Percentiles rank a stretch among this genome's conserved stretches.
Evolutionary conservation across 2,797 vertebrate genomes (phyloP).

Genomic region (Hypotaenidia philippensis): DNA sequence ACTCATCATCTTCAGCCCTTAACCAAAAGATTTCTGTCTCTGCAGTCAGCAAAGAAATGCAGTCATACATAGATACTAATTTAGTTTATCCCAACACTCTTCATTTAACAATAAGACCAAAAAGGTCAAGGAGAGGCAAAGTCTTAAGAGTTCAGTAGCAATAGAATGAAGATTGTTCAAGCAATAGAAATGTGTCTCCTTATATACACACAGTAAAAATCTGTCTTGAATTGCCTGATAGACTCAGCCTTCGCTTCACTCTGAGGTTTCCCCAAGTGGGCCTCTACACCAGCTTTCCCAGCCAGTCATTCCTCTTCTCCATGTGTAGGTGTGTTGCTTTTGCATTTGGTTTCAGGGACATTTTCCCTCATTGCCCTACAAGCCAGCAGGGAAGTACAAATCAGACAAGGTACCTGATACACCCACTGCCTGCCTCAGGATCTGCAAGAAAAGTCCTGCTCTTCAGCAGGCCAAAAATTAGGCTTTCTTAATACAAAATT

Average conservation of each 20-base stretch:
- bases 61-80: background rate
- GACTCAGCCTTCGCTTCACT: background rate
- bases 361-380: background rate
- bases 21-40: background rate
- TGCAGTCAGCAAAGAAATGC: background rate
- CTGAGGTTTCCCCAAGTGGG: background rate
- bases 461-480: background rate
- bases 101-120: background rate
- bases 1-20: background rate
- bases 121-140: background rate
- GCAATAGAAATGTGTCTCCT: background rate
- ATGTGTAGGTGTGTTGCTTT: background rate
- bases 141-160: background rate
- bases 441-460: background rate
- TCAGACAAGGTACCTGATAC: background rate
- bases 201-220: background rate
- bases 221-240: background rate
- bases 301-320: background rate
- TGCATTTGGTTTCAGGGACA: background rate
- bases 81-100: background rate
- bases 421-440: background rate
- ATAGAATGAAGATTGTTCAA: background rate
- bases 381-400: background rate
- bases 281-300: background rate
- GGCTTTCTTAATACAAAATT: background rate